These are phyloP conservation scores for Fukomys damarensis DNA, from an alignment of 2,113 vertebrate species.

Conservation along the genomic window DNA sequence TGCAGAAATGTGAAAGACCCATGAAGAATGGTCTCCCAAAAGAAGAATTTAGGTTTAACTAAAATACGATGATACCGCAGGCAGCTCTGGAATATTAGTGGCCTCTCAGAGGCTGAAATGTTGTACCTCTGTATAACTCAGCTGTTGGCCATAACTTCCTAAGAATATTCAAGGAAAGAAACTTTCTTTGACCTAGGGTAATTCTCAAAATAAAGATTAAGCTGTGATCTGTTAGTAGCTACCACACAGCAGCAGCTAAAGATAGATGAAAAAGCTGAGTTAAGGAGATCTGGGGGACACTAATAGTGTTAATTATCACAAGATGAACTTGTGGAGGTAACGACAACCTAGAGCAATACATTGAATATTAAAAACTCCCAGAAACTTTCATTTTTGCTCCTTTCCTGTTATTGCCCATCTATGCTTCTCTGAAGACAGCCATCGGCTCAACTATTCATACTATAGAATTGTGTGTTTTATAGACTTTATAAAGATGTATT, in stretches of 20 bases:
- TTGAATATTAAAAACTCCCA: not conserved
- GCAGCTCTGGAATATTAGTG: not conserved
- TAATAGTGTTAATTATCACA: not conserved
- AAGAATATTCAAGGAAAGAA: not conserved
- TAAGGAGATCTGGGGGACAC: not conserved
- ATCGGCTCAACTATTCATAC: not conserved
- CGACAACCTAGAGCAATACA: not conserved
- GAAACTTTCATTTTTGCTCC: not conserved
- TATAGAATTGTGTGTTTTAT: not conserved
- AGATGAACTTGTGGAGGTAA: not conserved
- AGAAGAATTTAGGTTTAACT: not conserved
- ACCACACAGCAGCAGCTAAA: not conserved
- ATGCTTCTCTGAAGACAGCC: not conserved
- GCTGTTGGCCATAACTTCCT: not conserved
- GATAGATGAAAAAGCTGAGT: not conserved
- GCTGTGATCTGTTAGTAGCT: not conserved
- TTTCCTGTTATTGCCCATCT: not conserved
- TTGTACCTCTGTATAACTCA: not conserved
- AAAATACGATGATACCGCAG: not conserved
- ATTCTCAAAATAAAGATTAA: not conserved
- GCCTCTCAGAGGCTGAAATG: not conserved
- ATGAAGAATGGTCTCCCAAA: not conserved
- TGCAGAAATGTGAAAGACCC: not conserved
- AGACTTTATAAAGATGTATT: not conserved
- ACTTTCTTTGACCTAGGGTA: not conserved